Evolutionary conservation across 2,888 invertebrate species (phyloP).

Genomic region (Thymelicus acteon): DNA sequence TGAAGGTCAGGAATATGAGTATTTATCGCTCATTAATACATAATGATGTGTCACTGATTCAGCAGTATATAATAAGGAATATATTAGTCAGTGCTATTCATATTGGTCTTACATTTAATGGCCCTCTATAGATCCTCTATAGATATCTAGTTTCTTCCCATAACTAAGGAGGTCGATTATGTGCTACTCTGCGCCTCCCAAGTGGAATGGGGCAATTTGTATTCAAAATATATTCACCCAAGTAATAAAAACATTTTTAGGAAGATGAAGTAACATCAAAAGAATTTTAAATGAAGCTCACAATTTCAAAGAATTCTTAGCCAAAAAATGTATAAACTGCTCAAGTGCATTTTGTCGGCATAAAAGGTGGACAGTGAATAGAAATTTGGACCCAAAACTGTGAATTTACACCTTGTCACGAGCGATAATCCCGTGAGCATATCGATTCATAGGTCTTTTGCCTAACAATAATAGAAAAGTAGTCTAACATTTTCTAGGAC

Average conservation of each 20-base stretch:
- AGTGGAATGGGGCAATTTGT: background rate
- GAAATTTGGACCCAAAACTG: slow-evolving; percentile 8
- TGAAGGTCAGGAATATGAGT: no score
- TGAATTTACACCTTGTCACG: slow-evolving; percentile 7
- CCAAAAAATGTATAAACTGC: slow-evolving; percentile 1
- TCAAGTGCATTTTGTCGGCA: slow-evolving; percentile 12
- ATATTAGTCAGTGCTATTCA: no score
- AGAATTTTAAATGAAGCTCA: slow-evolving; percentile 25
- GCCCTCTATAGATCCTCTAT: no score
- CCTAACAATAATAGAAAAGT: slow-evolving; percentile 19
- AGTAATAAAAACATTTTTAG: slow-evolving; percentile 10
- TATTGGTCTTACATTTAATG: no score
- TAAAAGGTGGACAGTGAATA: background rate
- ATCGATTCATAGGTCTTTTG: slow-evolving; percentile 3
- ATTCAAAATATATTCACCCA: slow-evolving; percentile 8
- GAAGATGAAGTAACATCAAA: slow-evolving; percentile 20
- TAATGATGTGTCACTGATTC: no score
- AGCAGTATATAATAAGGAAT: no score
- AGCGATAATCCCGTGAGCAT: background rate
- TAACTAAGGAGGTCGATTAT: slow-evolving; percentile 1
- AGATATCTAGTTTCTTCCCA: background rate
- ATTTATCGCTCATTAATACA: no score
- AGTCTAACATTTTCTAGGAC: slow-evolving; percentile 25
- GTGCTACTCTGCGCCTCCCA: background rate
- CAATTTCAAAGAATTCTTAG: slow-evolving; percentile 5